These are phyloP conservation scores for Rissa tridactyla DNA, from an alignment of 2,113 vertebrate genomes.

Conservation along the genomic window DNA sequence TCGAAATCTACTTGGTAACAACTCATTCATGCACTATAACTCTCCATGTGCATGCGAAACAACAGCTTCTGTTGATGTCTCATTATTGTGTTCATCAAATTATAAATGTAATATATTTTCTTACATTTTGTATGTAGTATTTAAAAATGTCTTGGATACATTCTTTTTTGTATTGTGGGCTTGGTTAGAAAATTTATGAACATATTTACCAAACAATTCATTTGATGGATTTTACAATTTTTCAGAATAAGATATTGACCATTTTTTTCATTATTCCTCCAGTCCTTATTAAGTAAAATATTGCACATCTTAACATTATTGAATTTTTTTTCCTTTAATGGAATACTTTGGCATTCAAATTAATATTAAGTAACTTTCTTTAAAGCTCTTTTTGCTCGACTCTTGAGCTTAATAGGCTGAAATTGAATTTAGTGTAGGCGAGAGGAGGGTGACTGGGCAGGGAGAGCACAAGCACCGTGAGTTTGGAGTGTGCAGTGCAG, in stretches of 20 bases:
- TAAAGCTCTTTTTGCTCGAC: background rate
- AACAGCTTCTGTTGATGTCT: background rate
- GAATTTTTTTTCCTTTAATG: background rate
- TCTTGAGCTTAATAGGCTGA: background rate
- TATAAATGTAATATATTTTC: background rate
- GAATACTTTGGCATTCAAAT: background rate
- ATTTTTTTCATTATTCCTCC: background rate
- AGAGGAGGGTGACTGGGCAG: background rate
- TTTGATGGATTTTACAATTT: background rate
- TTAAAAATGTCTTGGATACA: background rate
- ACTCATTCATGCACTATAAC: background rate
- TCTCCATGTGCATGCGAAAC: background rate
- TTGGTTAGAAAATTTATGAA: background rate
- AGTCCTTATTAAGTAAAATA: background rate
- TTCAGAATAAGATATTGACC: background rate
- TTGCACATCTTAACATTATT: background rate
- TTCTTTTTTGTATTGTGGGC: background rate
- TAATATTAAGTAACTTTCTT: slow-evolving; percentile 14
- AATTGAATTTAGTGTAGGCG: background rate
- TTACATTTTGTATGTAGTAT: background rate
- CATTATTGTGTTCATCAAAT: background rate
- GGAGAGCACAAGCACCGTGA: background rate
- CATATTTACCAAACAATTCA: background rate
- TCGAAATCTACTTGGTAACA: background rate
- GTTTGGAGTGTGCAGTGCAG: accelerated